Evolutionary conservation across 2,888 invertebrate species (phyloP).

Genomic region (Anaspis maculata): DNA sequence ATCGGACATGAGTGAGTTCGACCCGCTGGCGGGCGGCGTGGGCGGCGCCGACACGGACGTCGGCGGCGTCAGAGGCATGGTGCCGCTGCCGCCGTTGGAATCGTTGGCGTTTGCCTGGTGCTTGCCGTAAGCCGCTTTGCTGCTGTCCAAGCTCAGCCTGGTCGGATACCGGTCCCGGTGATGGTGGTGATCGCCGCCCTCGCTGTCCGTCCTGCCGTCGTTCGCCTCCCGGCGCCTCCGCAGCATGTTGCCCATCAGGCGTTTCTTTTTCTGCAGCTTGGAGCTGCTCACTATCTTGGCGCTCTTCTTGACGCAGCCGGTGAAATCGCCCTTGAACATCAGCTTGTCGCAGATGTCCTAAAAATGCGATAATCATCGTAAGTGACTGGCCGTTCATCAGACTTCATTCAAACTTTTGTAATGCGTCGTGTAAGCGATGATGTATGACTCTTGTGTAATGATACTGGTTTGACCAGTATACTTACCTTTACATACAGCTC

Average conservation of each 20-base stretch:
- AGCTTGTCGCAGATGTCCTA: neutral
- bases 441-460: too few relatives aligned
- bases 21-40: slow-evolving; percentile 46
- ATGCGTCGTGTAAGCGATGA: too few relatives aligned
- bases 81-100: slow-evolving; percentile 24
- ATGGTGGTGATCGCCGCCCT: too few relatives aligned
- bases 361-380: neutral
- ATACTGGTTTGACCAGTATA: too few relatives aligned
- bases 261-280: slow-evolving; percentile 42
- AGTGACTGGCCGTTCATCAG: too few relatives aligned
- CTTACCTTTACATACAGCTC: too few relatives aligned
- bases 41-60: slow-evolving; percentile 53
- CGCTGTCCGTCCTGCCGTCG: slow-evolving; percentile 15
- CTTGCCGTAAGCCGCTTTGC: too few relatives aligned
- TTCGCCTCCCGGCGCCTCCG: slow-evolving; percentile 25
- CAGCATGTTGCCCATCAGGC: slow-evolving; percentile 39
- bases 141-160: slow-evolving; percentile 32
- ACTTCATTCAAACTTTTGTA: too few relatives aligned
- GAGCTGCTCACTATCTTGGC: slow-evolving; percentile 49
- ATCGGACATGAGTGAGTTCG: slow-evolving; percentile 29
- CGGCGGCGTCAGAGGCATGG: slow-evolving; percentile 55
- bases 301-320: slow-evolving; percentile 51
- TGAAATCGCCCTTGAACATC: slow-evolving; percentile 34
- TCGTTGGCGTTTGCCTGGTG: too few relatives aligned
- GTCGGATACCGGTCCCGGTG: slow-evolving; percentile 16